A percentile compares a stretch with the other conserved stretches of the same genome.
These are phyloP conservation scores for Anas platyrhynchos DNA, from an alignment of 2,113 vertebrate genomes.

Conservation along the genomic window DNA sequence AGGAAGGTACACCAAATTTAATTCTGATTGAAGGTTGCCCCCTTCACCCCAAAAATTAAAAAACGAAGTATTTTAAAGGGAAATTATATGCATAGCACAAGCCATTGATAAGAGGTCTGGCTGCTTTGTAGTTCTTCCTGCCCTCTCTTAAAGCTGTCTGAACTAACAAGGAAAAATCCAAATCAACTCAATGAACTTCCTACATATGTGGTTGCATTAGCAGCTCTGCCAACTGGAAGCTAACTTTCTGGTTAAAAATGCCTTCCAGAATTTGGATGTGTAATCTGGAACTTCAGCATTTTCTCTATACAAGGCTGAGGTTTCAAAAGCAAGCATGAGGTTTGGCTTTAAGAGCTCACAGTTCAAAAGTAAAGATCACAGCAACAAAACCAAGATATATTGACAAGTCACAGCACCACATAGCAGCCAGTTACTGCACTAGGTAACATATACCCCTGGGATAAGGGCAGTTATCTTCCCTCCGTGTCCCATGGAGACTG, in stretches of 20 bases:
- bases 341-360: not conserved
- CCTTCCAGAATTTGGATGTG: not conserved
- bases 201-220: not conserved
- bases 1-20: not conserved
- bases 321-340: not conserved
- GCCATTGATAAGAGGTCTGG: not conserved
- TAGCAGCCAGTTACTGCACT: not conserved
- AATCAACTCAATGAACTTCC: not conserved
- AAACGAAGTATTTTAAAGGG: not conserved
- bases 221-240: not conserved
- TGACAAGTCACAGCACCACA: conserved; percentile 1
- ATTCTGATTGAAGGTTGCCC: not conserved
- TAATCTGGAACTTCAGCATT: not conserved
- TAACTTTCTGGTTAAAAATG: not conserved
- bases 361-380: not conserved
- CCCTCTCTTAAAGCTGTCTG: not conserved
- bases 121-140: not conserved
- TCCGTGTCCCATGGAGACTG: not conserved
- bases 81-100: not conserved
- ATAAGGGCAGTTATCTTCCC: not conserved
- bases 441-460: not conserved
- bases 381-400: conserved; percentile 45
- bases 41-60: not conserved
- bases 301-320: not conserved
- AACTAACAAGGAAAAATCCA: not conserved